These are phyloP conservation scores for Nineta flava DNA, from an alignment of 2,888 invertebrate genomes.

Conservation along the genomic window DNA sequence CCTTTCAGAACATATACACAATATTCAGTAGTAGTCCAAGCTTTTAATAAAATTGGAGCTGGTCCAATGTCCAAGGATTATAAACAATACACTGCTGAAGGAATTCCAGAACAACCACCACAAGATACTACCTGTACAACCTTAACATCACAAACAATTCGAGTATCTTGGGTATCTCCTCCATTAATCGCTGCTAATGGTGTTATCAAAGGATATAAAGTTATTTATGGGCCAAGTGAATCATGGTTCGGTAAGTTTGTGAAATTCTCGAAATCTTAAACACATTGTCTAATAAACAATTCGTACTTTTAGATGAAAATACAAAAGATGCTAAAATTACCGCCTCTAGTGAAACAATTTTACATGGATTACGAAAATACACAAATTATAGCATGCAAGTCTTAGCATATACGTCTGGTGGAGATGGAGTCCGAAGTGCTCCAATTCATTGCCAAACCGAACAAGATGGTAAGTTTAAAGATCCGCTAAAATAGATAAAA, in stretches of 20 bases:
- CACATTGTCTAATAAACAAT: neutral
- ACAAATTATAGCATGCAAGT: constrained; percentile 97
- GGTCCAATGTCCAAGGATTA: constrained; percentile 83
- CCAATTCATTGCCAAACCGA: constrained; percentile 88
- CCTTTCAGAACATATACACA: constrained; percentile 73
- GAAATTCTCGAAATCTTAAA: neutral
- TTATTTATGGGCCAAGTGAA: constrained; percentile 79
- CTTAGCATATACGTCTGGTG: constrained; percentile 84
- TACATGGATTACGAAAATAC: constrained; percentile 86
- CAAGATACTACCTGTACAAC: constrained; percentile 86
- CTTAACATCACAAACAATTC: constrained; percentile 83
- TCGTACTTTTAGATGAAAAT: constrained; percentile 56
- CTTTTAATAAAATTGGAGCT: constrained; percentile 85
- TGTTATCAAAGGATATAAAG: constrained; percentile 90
- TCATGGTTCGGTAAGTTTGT: constrained; percentile 73
- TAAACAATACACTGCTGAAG: constrained; percentile 87
- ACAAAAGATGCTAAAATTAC: constrained; percentile 84
- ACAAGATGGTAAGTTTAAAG: constrained; percentile 61
- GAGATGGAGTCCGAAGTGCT: constrained; percentile 78
- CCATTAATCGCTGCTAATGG: constrained; percentile 85
- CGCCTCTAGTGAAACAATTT: constrained; percentile 79
- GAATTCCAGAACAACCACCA: constrained; percentile 81
- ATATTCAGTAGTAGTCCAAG: constrained; percentile 90
- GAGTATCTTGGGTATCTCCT: constrained; percentile 89
- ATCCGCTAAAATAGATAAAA: neutral